These are phyloP conservation scores for Synergus itoensis DNA, from an alignment of 2,888 invertebrate species.

Conservation along the genomic window DNA sequence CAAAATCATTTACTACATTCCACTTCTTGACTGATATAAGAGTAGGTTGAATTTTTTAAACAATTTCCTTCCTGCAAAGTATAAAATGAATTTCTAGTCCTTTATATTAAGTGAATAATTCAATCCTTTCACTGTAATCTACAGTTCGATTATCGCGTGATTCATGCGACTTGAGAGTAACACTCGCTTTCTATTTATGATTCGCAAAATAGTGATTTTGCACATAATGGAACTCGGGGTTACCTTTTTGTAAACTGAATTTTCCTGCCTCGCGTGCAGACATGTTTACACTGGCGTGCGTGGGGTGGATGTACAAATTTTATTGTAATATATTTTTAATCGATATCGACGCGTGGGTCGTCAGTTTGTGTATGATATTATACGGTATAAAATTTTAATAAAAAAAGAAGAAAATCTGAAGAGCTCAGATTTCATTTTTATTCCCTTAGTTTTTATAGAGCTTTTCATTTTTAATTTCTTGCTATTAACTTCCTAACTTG, in stretches of 20 bases:
- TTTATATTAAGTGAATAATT: constrained; percentile 4
- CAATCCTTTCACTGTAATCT: constrained; percentile 4
- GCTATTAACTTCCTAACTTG: not conserved
- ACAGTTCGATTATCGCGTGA: constrained; percentile 9
- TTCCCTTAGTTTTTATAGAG: not conserved
- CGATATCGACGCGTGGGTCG: constrained; percentile 9
- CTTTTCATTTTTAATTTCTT: not conserved
- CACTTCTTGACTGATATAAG: constrained; percentile 1
- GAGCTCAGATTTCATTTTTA: not conserved
- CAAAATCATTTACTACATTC: not conserved
- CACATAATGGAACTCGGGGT: constrained; percentile 29
- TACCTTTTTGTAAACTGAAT: constrained; percentile 48
- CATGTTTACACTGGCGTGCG: constrained; percentile 38
- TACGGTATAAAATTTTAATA: constrained; percentile 28
- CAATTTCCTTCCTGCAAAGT: not conserved
- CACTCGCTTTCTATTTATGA: constrained; percentile 3
- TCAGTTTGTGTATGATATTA: constrained; percentile 20
- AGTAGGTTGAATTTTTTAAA: constrained; percentile 1
- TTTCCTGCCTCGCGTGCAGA: constrained; percentile 43
- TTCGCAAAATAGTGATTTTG: constrained; percentile 7
- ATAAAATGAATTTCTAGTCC: not conserved
- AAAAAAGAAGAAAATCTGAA: not conserved
- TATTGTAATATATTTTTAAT: constrained; percentile 51
- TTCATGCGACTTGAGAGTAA: not conserved
- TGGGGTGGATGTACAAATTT: constrained; percentile 50